Evolutionary conservation across 2,797 vertebrate species (phyloP).

Genomic region (Leuciscus waleckii): DNA sequence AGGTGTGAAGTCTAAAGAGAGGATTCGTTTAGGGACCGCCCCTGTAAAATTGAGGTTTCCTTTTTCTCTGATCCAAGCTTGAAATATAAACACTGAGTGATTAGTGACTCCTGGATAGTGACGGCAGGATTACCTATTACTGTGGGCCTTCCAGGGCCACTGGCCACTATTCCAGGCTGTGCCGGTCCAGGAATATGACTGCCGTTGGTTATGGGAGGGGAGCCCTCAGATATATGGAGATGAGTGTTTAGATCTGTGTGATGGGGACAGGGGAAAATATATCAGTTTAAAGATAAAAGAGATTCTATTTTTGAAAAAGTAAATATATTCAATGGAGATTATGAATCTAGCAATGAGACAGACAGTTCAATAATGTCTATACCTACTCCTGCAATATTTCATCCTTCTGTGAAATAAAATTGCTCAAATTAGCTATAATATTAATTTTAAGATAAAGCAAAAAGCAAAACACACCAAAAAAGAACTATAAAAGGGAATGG

Average conservation of each 20-base stretch:
- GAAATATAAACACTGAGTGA: background rate
- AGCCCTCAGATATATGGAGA: slow-evolving; percentile 62
- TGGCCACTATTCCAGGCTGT: slow-evolving; percentile 59
- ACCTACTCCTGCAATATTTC: too few relatives aligned
- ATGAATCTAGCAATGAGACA: background rate
- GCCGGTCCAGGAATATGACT: slow-evolving; percentile 63
- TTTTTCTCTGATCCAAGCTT: slow-evolving; percentile 18
- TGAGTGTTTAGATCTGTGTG: slow-evolving; percentile 59
- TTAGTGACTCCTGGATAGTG: background rate
- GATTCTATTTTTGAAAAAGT: background rate
- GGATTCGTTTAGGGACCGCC: background rate
- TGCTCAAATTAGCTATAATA: too few relatives aligned
- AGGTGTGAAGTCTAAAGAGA: slow-evolving; percentile 54
- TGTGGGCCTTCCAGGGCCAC: slow-evolving; percentile 70
- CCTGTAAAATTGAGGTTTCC: slow-evolving; percentile 24
- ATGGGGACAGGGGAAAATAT: slow-evolving; percentile 1
- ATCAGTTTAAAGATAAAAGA: slow-evolving; percentile 1
- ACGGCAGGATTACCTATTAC: slow-evolving; percentile 61
- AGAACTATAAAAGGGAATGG: background rate
- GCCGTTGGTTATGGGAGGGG: slow-evolving; percentile 69
- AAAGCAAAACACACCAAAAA: background rate
- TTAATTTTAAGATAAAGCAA: background rate
- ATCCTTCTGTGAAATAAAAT: too few relatives aligned
- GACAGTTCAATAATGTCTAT: too few relatives aligned
- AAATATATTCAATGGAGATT: background rate